Percentiles rank a stretch among this genome's conserved stretches.
These are phyloP conservation scores for Microcebus griseorufus DNA, from an alignment of 2,113 vertebrate species.

Conservation along the genomic window DNA sequence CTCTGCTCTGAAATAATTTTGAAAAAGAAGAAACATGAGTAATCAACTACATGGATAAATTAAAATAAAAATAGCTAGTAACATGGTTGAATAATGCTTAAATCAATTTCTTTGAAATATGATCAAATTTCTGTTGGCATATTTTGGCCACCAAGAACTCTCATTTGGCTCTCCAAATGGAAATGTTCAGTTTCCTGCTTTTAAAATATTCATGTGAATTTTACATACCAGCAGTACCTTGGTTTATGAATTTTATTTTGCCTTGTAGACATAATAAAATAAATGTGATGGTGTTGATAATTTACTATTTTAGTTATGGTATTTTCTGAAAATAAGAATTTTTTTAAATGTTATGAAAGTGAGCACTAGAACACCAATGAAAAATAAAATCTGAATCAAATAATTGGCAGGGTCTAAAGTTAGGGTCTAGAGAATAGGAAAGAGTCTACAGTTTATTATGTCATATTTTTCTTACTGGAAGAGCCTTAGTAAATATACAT, in stretches of 20 bases:
- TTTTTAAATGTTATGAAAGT: not conserved
- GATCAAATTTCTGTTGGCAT: not conserved
- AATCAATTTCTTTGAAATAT: not conserved
- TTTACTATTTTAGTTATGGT: not conserved
- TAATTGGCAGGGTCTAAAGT: not conserved
- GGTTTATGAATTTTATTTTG: not conserved
- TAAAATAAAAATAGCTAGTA: conserved; percentile 11
- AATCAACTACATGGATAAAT: not conserved
- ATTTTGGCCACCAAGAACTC: not conserved
- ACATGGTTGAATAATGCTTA: not conserved
- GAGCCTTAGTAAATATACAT: conserved; percentile 27
- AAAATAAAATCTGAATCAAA: not conserved
- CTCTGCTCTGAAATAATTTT: not conserved
- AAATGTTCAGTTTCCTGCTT: not conserved
- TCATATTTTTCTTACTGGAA: conserved; percentile 6
- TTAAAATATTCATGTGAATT: conserved; percentile 4
- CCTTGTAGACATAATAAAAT: not conserved
- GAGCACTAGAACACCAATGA: not conserved
- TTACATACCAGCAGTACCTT: conserved; percentile 32
- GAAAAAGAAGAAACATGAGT: conserved; percentile 2
- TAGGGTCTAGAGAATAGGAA: not conserved
- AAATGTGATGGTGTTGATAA: not conserved
- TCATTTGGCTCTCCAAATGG: not conserved
- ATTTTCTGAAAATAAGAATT: not conserved
- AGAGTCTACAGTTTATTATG: not conserved